Conservation (phyloP, 1,140 invertebrate species). For the Phymorhynchus buccinoides region DNA sequence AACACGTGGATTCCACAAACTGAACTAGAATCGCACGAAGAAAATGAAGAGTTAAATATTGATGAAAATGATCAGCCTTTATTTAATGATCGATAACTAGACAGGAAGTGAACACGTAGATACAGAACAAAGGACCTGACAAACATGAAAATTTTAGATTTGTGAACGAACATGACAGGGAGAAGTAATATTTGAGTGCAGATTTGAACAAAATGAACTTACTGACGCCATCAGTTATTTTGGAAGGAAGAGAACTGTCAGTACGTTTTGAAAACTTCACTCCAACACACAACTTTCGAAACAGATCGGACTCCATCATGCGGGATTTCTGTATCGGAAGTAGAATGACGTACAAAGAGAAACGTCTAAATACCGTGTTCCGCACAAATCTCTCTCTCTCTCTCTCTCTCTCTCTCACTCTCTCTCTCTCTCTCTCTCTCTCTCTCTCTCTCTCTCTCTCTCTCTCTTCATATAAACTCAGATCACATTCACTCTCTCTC, state of each 20-base stretch:
- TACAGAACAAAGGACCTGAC: background rate
- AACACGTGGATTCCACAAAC: too few species aligned
- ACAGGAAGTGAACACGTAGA: background rate
- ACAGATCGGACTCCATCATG: background rate
- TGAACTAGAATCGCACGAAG: too few species aligned
- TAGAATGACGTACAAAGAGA: background rate
- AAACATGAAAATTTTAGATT: background rate
- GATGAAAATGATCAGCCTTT: background rate
- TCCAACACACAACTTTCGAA: constrained; percentile 15
- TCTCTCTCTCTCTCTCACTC: background rate
- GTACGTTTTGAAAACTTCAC: background rate
- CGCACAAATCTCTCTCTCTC: too few species aligned
- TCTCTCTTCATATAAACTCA: too few species aligned
- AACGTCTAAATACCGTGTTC: background rate
- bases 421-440: constrained; percentile 10
- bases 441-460: background rate
- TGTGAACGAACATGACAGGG: too few species aligned
- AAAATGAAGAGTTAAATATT: too few species aligned
- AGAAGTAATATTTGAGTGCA: too few species aligned
- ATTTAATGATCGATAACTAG: background rate
- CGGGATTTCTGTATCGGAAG: background rate
- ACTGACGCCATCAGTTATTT: background rate
- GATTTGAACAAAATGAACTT: too few species aligned
- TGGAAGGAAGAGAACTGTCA: background rate
- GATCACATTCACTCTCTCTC: too few species aligned